phyloP scores from a whole-genome alignment of 1,140 invertebrate species.

The Meteorus sp. region DNA sequence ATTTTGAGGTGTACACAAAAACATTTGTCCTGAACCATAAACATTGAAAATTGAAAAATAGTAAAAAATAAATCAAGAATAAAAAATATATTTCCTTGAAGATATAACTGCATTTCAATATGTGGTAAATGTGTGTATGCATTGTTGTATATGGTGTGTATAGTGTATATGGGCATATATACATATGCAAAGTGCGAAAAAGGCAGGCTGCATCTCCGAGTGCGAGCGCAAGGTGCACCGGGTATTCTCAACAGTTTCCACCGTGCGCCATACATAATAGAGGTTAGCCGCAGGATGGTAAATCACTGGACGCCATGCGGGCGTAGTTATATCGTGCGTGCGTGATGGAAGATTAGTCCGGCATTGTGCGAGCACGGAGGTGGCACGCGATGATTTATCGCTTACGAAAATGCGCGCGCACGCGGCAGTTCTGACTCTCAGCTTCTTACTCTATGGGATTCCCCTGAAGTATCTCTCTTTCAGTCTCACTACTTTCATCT shows the following conservation, averaged over 20 bases:
- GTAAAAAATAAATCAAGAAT: not conserved
- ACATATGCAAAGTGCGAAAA: not conserved
- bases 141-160: too few relatives aligned
- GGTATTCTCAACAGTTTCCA: slow-evolving; percentile 54
- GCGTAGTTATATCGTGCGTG: slow-evolving; percentile 58
- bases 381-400: slow-evolving; percentile 55
- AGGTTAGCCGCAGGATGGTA: slow-evolving; percentile 58
- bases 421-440: slow-evolving; percentile 27
- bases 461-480: not conserved
- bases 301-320: slow-evolving; percentile 58
- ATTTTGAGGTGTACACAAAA: too few relatives aligned
- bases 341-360: slow-evolving; percentile 58
- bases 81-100: not conserved
- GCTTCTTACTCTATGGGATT: not conserved
- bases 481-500: not conserved
- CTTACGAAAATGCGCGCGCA: slow-evolving; percentile 45
- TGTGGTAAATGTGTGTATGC: too few relatives aligned
- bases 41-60: not conserved
- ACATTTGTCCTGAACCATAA: not conserved
- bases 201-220: not conserved
- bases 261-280: slow-evolving; percentile 56
- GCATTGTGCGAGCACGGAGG: slow-evolving; percentile 55
- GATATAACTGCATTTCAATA: not conserved
- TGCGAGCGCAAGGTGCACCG: slow-evolving; percentile 51
- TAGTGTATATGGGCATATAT: not conserved